Percentiles rank a stretch among this genome's conserved stretches.
Conservation (phyloP, 1,140 invertebrate species). For the Rhagoletis pomonella region DNA sequence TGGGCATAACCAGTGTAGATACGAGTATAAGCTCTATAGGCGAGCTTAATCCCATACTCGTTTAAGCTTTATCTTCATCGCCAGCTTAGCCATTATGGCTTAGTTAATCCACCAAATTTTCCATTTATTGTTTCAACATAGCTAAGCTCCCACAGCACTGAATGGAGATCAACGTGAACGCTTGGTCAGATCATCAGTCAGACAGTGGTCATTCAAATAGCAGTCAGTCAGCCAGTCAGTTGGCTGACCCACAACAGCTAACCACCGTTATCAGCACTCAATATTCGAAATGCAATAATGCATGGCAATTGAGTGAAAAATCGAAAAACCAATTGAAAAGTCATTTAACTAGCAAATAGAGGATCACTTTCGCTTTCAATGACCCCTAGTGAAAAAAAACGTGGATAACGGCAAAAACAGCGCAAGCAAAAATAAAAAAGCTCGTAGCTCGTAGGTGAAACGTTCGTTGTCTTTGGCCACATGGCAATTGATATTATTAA, state of each 20-base stretch:
- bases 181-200: not conserved
- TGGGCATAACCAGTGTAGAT: too few species aligned
- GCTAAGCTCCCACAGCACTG: not conserved
- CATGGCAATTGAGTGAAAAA: conserved; percentile 32
- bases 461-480: not conserved
- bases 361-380: conserved; percentile 42
- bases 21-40: too few species aligned
- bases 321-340: conserved; percentile 29
- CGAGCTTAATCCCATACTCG: too few species aligned
- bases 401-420: not conserved
- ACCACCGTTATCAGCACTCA: not conserved
- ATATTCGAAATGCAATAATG: not conserved
- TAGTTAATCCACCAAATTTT: too few species aligned
- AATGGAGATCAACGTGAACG: not conserved
- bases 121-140: not conserved
- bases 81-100: too few species aligned
- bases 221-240: not conserved
- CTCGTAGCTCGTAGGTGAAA: not conserved
- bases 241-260: not conserved
- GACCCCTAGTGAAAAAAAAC: not conserved
- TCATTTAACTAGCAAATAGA: conserved; percentile 24
- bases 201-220: too few species aligned
- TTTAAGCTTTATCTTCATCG: too few species aligned
- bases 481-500: conserved; percentile 36
- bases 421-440: not conserved